A percentile compares a stretch with the other conserved stretches of the same genome.
These are phyloP conservation scores for Mechanitis messenoides DNA, from an alignment of 2,888 invertebrate species.

Conservation along the genomic window DNA sequence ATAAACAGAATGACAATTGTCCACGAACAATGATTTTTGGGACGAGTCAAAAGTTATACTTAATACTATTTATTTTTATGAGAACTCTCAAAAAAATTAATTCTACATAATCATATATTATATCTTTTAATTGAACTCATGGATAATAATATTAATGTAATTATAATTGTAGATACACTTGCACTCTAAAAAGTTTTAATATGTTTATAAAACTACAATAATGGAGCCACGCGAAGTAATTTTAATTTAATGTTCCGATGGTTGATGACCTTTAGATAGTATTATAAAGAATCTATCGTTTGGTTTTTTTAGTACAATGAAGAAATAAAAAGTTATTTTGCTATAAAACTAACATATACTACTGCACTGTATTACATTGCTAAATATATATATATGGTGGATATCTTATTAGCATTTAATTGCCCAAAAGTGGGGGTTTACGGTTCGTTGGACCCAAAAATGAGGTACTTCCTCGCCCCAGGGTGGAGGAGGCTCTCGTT, in stretches of 20 bases:
- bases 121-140: background rate
- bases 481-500: slow-evolving; percentile 55
- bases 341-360: background rate
- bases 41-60: slow-evolving; percentile 67
- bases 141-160: background rate
- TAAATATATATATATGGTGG: slow-evolving; percentile 22
- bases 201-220: background rate
- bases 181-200: background rate
- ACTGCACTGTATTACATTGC: no score
- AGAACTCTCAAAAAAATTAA: slow-evolving; percentile 30
- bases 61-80: slow-evolving; percentile 56
- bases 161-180: background rate
- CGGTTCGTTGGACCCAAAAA: slow-evolving; percentile 72
- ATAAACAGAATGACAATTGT: slow-evolving; percentile 67
- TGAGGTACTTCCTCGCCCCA: slow-evolving; percentile 68
- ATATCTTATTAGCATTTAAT: slow-evolving; percentile 72
- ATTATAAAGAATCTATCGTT: background rate
- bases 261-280: slow-evolving; percentile 23
- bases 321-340: background rate
- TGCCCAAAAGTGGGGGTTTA: slow-evolving; percentile 64
- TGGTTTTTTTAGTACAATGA: background rate
- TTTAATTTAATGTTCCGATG: slow-evolving; percentile 18
- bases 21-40: slow-evolving; percentile 54
- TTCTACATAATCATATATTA: background rate
- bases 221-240: slow-evolving; percentile 18